Evolutionary conservation across 1,140 invertebrate species (phyloP).

Genomic region (Eciton burchellii): DNA sequence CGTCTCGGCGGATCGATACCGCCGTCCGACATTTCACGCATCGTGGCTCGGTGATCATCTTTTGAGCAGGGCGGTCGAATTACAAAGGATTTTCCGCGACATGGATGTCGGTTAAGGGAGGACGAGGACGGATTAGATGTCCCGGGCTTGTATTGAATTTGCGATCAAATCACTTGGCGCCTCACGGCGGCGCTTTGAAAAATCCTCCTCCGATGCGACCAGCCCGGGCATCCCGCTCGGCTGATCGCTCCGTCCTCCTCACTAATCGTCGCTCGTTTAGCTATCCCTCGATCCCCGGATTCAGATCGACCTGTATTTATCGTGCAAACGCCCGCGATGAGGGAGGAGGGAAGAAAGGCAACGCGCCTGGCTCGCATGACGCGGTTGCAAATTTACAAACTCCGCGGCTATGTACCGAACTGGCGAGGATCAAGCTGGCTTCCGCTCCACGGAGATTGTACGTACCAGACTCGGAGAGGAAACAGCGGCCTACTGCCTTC

Average conservation of each 20-base stretch:
- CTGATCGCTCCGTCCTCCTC: background rate
- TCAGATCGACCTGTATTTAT: background rate
- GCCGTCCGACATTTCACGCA: slow-evolving; percentile 36
- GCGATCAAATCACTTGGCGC: slow-evolving; percentile 32
- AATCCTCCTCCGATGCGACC: background rate
- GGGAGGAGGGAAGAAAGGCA: background rate
- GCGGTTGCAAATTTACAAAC: slow-evolving; percentile 42
- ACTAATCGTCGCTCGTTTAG: slow-evolving; percentile 2
- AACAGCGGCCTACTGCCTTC: slow-evolving; percentile 39
- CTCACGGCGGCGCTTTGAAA: background rate
- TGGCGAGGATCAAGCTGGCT: slow-evolving; percentile 30
- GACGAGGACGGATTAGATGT: slow-evolving; percentile 35
- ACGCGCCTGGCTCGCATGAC: slow-evolving; percentile 13
- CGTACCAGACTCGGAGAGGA: slow-evolving; percentile 16
- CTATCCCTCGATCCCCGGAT: background rate
- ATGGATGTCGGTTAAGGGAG: slow-evolving; percentile 50
- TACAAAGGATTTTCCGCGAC: slow-evolving; percentile 53
- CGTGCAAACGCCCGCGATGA: background rate
- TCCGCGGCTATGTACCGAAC: slow-evolving; percentile 26
- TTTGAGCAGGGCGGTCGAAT: slow-evolving; percentile 30
- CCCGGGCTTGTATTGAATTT: slow-evolving; percentile 23
- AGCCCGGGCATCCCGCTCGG: background rate
- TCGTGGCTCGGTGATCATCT: slow-evolving; percentile 37
- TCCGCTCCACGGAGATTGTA: slow-evolving; percentile 52
- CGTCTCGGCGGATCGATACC: slow-evolving; percentile 60